Percentiles rank a stretch among this genome's conserved stretches.
Evolutionary conservation across 2,888 invertebrate species (phyloP).

Genomic region (Acanthosepion lycidas): DNA sequence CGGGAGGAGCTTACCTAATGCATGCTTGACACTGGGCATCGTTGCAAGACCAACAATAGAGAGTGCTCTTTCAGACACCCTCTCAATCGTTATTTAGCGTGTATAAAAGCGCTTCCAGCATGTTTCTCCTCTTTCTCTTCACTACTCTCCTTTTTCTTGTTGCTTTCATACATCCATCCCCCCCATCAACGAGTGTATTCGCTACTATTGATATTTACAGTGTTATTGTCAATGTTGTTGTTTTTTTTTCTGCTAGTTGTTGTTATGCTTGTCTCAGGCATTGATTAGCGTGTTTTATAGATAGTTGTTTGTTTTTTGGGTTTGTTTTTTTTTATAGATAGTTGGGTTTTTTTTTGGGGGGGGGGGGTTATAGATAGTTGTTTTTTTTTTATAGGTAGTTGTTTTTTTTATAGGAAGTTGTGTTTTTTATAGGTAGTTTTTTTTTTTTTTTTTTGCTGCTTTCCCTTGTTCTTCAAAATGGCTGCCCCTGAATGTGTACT

Average conservation of each 20-base stretch:
- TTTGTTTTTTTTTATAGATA: too few species aligned
- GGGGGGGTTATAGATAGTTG: too few species aligned
- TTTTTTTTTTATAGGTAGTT: not conserved
- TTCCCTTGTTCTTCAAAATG: not conserved
- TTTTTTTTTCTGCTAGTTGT: not conserved
- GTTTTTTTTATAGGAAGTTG: too few species aligned
- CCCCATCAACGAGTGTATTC: not conserved
- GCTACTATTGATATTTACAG: not conserved
- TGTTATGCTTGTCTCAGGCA: not conserved
- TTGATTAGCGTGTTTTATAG: not conserved
- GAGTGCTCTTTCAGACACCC: not conserved
- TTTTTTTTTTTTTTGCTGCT: not conserved
- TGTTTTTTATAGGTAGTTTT: not conserved
- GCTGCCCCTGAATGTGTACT: not conserved
- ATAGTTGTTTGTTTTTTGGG: too few species aligned
- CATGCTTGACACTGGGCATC: not conserved
- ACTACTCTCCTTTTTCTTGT: not conserved
- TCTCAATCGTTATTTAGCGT: conserved; percentile 33
- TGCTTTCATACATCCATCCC: not conserved
- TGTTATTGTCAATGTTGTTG: not conserved
- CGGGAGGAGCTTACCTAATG: not conserved
- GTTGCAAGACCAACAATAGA: not conserved
- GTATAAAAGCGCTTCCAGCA: not conserved
- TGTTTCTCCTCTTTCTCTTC: not conserved
- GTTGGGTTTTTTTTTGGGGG: too few species aligned